Evolutionary conservation across 2,113 vertebrate species (phyloP), one percentile per base, ranked within the genome.

Genomic region (Trematocara marginatum): DNA sequence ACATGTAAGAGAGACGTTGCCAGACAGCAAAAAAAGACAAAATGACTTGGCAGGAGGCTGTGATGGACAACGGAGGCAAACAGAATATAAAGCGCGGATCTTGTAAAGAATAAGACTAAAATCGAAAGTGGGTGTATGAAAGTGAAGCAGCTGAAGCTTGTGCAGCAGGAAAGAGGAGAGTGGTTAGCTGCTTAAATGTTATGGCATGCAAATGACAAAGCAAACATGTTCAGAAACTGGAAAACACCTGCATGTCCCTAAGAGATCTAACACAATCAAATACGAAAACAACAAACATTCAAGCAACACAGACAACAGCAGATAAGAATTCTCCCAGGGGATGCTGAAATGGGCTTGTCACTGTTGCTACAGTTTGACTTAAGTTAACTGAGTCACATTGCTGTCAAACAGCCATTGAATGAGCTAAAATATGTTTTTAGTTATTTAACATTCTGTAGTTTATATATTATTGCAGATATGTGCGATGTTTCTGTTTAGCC

Each of bases 11-110:
- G 18, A 76, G 15, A 49, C 26, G 15, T 34, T 64, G 88, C 80
- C 83, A 90, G 83, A 91, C 83, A 86, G 87, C 56, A 76, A 89
- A 87, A 51, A 86, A 76, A 57, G 82, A 84, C 80, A 69, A 83
- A 91, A 92, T 82, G 85, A 89, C 81, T 88, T 86, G 90, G 86
- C 79, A 82, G 85, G 35, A 84, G 69, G 78, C 6, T 8, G 59
- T 5, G 80, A 84, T 69, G 56, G 84, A 90, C 79, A 84, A 88
- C 84, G 49, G 51, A 80, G 78, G 64, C 35, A 51, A 49, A 69
- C 6, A 29, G 31, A 86, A 82, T 13, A 79, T 51, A 78, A 35
- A 42, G 57, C 13, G 6, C 2, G 3, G 12, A 40, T 81, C 61
- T 42, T 6, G 8, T 18, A 18, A 59, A 49, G 18, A 82, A 11